These are phyloP conservation scores for Drosophila orena DNA, from an alignment of 1,140 invertebrate genomes.

Conservation along the genomic window DNA sequence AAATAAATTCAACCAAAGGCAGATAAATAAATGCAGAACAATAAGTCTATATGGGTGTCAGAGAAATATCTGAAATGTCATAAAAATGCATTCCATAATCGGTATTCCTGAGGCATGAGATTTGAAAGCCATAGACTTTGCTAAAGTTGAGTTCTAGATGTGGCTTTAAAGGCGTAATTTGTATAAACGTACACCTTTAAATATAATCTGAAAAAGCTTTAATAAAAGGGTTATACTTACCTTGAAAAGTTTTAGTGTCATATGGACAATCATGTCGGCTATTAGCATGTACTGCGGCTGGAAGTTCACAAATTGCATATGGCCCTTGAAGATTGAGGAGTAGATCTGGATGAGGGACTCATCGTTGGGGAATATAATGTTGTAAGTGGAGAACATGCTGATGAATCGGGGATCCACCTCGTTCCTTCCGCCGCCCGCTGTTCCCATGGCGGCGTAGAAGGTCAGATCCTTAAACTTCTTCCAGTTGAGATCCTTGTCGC, in stretches of 20 bases:
- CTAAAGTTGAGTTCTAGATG: too few relatives aligned
- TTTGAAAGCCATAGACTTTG: neutral
- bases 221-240: constrained; percentile 76
- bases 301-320: constrained; percentile 88
- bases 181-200: too few relatives aligned
- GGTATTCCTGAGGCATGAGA: neutral
- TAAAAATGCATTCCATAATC: neutral
- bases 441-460: constrained; percentile 92
- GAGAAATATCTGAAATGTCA: constrained; percentile 2
- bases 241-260: constrained; percentile 94
- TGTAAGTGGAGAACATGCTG: constrained; percentile 94
- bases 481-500: constrained; percentile 95
- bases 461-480: constrained; percentile 94
- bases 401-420: constrained; percentile 95
- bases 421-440: constrained; percentile 91
- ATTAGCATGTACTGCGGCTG: constrained; percentile 88
- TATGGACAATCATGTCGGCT: constrained; percentile 88
- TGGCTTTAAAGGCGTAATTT: too few relatives aligned
- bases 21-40: constrained; percentile 7
- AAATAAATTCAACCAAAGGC: constrained; percentile 15
- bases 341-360: constrained; percentile 93
- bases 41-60: neutral
- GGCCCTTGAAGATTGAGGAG: constrained; percentile 91
- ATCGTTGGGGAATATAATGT: constrained; percentile 92
- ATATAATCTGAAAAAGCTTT: too few relatives aligned